These are phyloP conservation scores for Procavia capensis DNA, from an alignment of 2,113 vertebrate species.

Conservation along the genomic window DNA sequence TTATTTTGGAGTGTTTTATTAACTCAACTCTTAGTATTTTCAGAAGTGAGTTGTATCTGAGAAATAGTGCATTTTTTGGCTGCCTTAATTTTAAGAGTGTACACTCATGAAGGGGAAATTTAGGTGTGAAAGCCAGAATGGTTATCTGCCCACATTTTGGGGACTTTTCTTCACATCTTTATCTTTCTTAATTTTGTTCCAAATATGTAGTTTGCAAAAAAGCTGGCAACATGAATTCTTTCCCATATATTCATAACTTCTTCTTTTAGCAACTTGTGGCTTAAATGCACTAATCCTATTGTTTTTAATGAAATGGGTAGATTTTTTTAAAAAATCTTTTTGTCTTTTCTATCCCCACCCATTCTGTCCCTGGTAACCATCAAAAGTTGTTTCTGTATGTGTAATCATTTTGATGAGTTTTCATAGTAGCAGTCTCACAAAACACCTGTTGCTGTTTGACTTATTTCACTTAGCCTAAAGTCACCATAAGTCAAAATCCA, in stretches of 20 bases:
- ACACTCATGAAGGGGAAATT: neutral
- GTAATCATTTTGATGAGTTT: too few relatives aligned
- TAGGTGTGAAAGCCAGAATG: neutral
- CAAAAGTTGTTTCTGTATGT: too few relatives aligned
- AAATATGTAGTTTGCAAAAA: neutral
- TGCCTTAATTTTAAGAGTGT: neutral
- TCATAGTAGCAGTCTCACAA: too few relatives aligned
- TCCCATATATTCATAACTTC: neutral
- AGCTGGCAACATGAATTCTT: neutral
- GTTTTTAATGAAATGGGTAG: too few relatives aligned
- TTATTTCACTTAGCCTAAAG: too few relatives aligned
- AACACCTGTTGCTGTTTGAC: too few relatives aligned
- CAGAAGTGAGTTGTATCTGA: neutral
- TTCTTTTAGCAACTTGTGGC: too few relatives aligned
- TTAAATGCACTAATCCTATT: too few relatives aligned
- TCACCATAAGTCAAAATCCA: too few relatives aligned
- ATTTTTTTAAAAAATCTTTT: too few relatives aligned
- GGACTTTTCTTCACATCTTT: neutral
- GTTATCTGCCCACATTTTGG: neutral
- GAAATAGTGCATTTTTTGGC: neutral
- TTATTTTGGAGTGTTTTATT: neutral
- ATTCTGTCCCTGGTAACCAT: too few relatives aligned
- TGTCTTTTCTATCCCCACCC: too few relatives aligned
- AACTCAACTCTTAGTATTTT: neutral
- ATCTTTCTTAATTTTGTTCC: neutral